Evolutionary conservation across 2,113 vertebrate genomes (phyloP).

Genomic region (Sorex fumeus): DNA sequence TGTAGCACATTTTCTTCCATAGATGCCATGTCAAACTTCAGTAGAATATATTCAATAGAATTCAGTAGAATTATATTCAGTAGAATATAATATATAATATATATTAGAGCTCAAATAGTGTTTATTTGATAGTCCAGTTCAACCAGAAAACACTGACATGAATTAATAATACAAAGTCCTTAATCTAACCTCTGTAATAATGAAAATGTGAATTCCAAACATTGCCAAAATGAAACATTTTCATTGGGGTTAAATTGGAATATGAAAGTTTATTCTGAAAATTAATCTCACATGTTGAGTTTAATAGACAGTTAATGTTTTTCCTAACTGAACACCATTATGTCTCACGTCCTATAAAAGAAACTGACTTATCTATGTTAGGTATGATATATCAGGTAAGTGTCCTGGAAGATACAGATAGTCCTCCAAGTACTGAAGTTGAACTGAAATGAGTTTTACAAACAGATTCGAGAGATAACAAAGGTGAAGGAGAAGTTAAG

Average conservation of each 20-base stretch:
- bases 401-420: neutral
- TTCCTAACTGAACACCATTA: slow-evolving; percentile 31
- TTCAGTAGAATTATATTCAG: no score
- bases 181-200: neutral
- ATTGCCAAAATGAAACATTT: neutral
- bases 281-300: neutral
- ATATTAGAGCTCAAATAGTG: slow-evolving; percentile 7
- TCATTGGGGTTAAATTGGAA: neutral
- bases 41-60: neutral
- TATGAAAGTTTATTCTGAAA: neutral
- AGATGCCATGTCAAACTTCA: neutral
- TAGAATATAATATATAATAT: neutral
- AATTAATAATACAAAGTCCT: slow-evolving; percentile 9
- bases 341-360: slow-evolving; percentile 56
- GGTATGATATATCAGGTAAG: slow-evolving; percentile 42
- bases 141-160: neutral
- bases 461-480: neutral
- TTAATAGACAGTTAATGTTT: neutral
- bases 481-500: slow-evolving; percentile 39
- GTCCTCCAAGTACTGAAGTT: slow-evolving; percentile 36
- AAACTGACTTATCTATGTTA: slow-evolving; percentile 40
- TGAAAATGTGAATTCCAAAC: slow-evolving; percentile 34
- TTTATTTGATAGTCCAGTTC: neutral
- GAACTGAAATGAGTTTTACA: neutral
- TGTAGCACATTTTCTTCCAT: neutral